These are phyloP conservation scores for Grus americana DNA, from an alignment of 2,113 vertebrate species.

Conservation along the genomic window DNA sequence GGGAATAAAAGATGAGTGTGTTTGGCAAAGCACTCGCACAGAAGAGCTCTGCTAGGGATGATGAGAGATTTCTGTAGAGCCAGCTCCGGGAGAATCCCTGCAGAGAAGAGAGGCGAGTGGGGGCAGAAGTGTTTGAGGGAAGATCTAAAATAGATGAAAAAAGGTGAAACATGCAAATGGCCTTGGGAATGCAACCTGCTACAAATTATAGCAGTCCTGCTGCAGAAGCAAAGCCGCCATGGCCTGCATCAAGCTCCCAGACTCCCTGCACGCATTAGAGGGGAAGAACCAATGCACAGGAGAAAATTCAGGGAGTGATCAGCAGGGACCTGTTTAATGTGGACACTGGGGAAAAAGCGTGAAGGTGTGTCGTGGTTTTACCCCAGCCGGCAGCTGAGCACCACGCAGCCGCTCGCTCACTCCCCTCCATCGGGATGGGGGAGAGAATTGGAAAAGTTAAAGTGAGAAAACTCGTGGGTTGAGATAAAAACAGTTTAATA, in stretches of 20 bases:
- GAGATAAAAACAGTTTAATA: too few relatives aligned
- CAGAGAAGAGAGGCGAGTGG: background rate
- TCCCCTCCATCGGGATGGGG: too few relatives aligned
- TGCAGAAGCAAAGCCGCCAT: background rate
- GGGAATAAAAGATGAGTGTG: background rate
- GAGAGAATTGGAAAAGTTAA: too few relatives aligned
- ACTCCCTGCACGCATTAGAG: background rate
- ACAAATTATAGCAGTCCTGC: background rate
- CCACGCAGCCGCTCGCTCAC: too few relatives aligned
- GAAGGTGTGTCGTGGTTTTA: background rate
- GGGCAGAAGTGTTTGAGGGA: background rate
- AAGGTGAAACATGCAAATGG: background rate
- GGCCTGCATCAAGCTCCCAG: background rate
- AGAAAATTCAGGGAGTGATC: background rate
- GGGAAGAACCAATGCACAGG: background rate
- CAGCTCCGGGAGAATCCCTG: background rate
- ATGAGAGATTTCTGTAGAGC: background rate
- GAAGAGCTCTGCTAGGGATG: background rate
- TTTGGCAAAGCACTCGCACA: background rate
- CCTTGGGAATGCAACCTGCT: background rate
- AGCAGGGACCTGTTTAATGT: background rate
- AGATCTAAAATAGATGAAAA: slow-evolving; percentile 14
- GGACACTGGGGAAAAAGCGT: background rate
- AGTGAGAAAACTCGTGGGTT: too few relatives aligned
- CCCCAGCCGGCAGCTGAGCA: too few relatives aligned